These are phyloP conservation scores for Aricia artaxerxes DNA, from an alignment of 2,888 invertebrate species.

Conservation along the genomic window DNA sequence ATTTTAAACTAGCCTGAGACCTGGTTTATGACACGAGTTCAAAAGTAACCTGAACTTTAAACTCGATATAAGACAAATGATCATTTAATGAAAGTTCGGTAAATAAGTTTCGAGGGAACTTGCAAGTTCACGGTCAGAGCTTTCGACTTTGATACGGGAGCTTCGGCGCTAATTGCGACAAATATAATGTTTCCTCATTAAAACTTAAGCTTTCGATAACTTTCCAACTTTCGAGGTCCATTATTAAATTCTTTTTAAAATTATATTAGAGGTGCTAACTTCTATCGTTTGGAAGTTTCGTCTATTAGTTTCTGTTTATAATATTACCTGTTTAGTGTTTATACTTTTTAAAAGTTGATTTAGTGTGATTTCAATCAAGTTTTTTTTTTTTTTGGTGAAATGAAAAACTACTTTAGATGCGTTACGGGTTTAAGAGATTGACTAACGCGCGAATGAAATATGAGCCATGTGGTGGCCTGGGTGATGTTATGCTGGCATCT, in stretches of 20 bases:
- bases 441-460: too few species aligned
- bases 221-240: slow-evolving; percentile 15
- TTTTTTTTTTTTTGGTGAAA: too few species aligned
- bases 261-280: slow-evolving; percentile 4
- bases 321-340: too few species aligned
- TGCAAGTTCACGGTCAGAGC: slow-evolving; percentile 27
- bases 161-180: slow-evolving; percentile 44
- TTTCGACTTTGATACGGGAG: slow-evolving; percentile 32
- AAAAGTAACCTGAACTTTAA: slow-evolving; percentile 15
- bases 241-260: slow-evolving; percentile 16
- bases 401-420: too few species aligned
- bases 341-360: too few species aligned
- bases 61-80: slow-evolving; percentile 15
- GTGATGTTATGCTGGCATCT: too few species aligned
- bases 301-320: not conserved
- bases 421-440: too few species aligned
- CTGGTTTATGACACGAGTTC: not conserved
- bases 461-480: too few species aligned
- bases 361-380: too few species aligned
- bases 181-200: slow-evolving; percentile 51
- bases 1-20: not conserved
- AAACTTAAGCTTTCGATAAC: slow-evolving; percentile 39
- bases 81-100: slow-evolving; percentile 8
- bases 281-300: not conserved
- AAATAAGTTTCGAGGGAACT: slow-evolving; percentile 17